Evolutionary conservation across 2,113 vertebrate genomes (phyloP).

Genomic region (Thinocorus orbignyianus): DNA sequence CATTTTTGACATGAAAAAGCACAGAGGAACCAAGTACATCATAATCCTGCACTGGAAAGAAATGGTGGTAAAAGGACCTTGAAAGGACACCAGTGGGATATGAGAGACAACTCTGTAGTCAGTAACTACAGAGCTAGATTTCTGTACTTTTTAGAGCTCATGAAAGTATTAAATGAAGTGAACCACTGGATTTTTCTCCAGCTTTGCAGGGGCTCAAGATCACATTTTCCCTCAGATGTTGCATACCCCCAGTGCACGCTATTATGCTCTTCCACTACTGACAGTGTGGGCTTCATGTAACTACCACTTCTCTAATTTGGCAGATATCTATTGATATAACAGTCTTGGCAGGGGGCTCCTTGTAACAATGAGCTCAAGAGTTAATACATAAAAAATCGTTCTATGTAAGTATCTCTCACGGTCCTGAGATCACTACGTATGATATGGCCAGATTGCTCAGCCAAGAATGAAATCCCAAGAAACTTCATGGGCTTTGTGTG

Average conservation of each 20-base stretch:
- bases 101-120: background rate
- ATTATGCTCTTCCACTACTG: background rate
- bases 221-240: background rate
- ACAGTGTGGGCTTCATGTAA: background rate
- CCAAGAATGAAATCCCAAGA: background rate
- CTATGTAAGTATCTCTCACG: background rate
- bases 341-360: background rate
- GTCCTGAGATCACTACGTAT: background rate
- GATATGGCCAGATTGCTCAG: background rate
- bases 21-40: background rate
- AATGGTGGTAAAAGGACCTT: background rate
- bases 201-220: background rate
- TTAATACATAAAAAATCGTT: background rate
- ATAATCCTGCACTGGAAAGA: background rate
- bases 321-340: background rate
- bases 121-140: background rate
- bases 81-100: background rate
- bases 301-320: background rate
- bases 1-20: background rate
- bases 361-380: background rate
- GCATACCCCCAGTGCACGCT: accelerated
- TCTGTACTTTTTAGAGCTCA: background rate
- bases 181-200: background rate
- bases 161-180: background rate
- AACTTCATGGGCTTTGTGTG: background rate